Evolutionary conservation across 2,888 invertebrate genomes (phyloP).

Genomic region (Leptopilina drosophilae): DNA sequence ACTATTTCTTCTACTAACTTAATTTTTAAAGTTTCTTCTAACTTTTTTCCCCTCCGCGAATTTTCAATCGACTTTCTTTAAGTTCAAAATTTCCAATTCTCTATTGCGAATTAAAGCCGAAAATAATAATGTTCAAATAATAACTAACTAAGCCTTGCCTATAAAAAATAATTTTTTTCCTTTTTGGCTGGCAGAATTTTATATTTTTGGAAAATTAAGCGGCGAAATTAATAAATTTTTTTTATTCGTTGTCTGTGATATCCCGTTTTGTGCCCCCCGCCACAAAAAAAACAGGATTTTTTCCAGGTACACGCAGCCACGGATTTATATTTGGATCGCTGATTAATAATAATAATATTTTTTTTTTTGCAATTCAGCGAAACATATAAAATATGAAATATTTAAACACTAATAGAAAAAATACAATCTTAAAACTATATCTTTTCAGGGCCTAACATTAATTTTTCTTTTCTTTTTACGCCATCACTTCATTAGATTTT

Average conservation of each 20-base stretch:
- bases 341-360: slow-evolving; percentile 66
- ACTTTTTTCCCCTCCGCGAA: slow-evolving; percentile 24
- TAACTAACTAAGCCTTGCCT: slow-evolving; percentile 33
- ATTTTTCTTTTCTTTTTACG: slow-evolving; percentile 44
- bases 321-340: slow-evolving; percentile 75
- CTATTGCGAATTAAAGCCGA: background rate
- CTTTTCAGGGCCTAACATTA: slow-evolving; percentile 65
- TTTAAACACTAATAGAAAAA: too few relatives aligned
- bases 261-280: slow-evolving; percentile 53
- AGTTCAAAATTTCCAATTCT: too few relatives aligned
- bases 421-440: slow-evolving; percentile 49
- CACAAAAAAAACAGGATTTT: slow-evolving; percentile 60
- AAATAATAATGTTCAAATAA: slow-evolving; percentile 27
- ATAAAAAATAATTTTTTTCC: background rate
- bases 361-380: slow-evolving; percentile 71
- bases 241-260: background rate
- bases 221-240: slow-evolving; percentile 57
- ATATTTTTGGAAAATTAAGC: slow-evolving; percentile 77
- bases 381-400: slow-evolving; percentile 47
- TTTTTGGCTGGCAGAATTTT: slow-evolving; percentile 76
- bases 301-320: slow-evolving; percentile 75
- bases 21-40: slow-evolving; percentile 23
- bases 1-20: slow-evolving; percentile 51
- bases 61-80: slow-evolving; percentile 15
- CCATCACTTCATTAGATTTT: slow-evolving; percentile 47